These are phyloP conservation scores for Acridotheres tristis DNA, from an alignment of 2,797 vertebrate genomes.

Conservation along the genomic window DNA sequence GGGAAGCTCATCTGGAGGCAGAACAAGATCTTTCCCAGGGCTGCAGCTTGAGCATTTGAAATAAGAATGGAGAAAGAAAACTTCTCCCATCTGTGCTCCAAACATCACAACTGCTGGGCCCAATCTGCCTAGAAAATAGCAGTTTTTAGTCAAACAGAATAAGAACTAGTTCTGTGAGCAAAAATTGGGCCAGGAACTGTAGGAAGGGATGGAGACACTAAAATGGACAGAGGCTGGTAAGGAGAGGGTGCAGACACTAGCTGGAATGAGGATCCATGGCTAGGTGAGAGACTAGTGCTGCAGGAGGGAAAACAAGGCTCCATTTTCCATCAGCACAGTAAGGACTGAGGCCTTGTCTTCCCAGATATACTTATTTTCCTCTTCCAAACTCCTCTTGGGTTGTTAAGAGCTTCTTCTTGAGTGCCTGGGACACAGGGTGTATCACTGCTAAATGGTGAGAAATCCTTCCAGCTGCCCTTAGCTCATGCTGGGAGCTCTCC, in stretches of 20 bases:
- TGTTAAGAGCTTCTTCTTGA: background rate
- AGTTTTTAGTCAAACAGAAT: background rate
- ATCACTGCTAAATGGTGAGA: background rate
- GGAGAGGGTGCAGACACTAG: fast-evolving
- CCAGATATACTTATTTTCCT: background rate
- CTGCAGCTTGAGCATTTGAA: background rate
- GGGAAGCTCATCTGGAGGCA: background rate
- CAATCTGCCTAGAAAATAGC: background rate
- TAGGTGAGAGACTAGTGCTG: background rate
- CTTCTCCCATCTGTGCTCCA: background rate
- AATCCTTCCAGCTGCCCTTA: background rate
- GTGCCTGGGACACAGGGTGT: background rate
- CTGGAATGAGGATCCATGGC: background rate
- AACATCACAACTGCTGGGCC: background rate
- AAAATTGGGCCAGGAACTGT: background rate
- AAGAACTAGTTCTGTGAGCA: background rate
- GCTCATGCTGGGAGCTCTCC: background rate
- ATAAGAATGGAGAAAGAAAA: background rate
- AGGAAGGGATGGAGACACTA: background rate
- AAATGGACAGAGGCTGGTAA: background rate
- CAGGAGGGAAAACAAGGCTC: background rate
- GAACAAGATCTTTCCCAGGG: background rate
- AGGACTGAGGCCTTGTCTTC: background rate
- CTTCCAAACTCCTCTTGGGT: background rate
- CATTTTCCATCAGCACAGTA: background rate